Evolutionary conservation across 2,797 vertebrate genomes (phyloP), one percentile per base, ranked within the genome.

Genomic region (Moxostoma hubbsi): DNA sequence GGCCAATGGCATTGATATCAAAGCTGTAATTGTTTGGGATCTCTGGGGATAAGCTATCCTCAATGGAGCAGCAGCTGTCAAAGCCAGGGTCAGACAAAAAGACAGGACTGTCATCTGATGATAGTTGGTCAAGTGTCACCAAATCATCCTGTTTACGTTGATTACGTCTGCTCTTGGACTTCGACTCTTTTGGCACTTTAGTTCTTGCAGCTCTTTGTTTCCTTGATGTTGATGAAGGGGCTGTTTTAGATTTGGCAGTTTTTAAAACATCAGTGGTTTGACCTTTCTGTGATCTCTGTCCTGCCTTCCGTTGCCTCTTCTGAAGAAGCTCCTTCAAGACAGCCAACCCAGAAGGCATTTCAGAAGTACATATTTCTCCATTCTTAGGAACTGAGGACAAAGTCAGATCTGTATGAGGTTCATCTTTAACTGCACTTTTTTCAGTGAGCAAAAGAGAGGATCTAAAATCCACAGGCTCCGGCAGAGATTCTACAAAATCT

Each of bases 21-120:
- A 99, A 99, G 85, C 92, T 96, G 83, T 97, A 99, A 92, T 94
- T 96, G 88, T 97, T 95, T 3, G 93, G 93, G n/a, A 93, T 90
- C 73, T 98, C 97, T 78, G 98, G 98, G 68, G 98, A 99, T 79
- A 99, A 91, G 79, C 96, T 97, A 82, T 98, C 96, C 89, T 99
- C 98, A 81, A 98, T 94, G 0, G 96, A 96, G 69, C 96, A 97
- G 90, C 96, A 98, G 84, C 95, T 95, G 90, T 97, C 96, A 90
- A 98, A 93, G 77, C 95, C 95, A 58, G 95, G 94, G 82, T 97
- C 96, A 68, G 96, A 96, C 86, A 95, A 92, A 87, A 97, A 94
- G 49, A 91, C 36, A 1, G 94, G 94, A 84, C 92, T 95, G 63
- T 94, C 94, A 85, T 95, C 94, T 43, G 95, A 95, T 55, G 92